phyloP scores from a whole-genome alignment of 2,888 invertebrate genomes.

The Folsomia candida region DNA sequence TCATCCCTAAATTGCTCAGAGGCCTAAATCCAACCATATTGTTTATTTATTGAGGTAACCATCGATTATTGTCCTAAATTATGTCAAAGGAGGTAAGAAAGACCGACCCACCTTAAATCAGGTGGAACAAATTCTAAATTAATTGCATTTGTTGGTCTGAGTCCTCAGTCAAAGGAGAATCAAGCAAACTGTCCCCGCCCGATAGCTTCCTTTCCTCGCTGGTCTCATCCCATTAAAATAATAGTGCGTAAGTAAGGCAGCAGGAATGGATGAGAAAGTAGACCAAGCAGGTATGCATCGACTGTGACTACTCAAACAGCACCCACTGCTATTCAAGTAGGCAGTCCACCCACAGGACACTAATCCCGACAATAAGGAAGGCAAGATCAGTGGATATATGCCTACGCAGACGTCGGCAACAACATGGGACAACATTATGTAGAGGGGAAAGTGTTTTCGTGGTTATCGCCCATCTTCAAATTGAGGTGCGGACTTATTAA shows the following conservation, averaged over 20 bases:
- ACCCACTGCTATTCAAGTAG: neutral
- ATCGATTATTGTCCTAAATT: neutral
- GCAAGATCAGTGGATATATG: too few species aligned
- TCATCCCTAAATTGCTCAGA: too few species aligned
- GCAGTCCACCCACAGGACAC: too few species aligned
- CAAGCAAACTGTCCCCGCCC: neutral
- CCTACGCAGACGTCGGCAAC: too few species aligned
- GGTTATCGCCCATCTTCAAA: too few species aligned
- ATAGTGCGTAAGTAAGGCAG: neutral
- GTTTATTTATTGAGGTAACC: neutral
- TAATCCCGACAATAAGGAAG: too few species aligned
- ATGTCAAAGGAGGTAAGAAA: neutral
- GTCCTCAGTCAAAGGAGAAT: too few species aligned
- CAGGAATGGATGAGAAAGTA: neutral
- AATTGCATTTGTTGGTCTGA: neutral
- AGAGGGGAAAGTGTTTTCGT: too few species aligned
- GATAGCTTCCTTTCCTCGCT: neutral
- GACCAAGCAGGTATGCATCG: neutral
- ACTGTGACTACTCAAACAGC: too few species aligned
- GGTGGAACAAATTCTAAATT: neutral
- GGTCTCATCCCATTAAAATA: conserved; percentile 11
- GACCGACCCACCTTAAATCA: neutral
- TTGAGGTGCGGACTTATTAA: too few species aligned
- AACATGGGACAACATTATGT: too few species aligned
- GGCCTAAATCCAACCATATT: neutral